phyloP scores from a whole-genome alignment of 2,888 invertebrate species.

The Hedya salicella region DNA sequence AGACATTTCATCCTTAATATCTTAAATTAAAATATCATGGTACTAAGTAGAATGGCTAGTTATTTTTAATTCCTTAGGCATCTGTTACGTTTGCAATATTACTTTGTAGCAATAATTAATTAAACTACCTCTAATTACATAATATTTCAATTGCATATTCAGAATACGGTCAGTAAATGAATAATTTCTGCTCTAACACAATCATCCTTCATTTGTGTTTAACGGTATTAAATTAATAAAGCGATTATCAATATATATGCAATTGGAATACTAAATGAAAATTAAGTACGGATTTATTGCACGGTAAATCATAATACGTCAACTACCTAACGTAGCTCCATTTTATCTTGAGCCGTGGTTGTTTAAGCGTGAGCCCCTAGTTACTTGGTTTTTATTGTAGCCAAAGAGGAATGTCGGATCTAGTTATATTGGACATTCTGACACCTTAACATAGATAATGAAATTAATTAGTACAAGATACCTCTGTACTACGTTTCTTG shows the following conservation, averaged over 20 bases:
- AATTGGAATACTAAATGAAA: slow-evolving; percentile 54
- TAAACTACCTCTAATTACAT: background rate
- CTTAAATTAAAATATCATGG: no score
- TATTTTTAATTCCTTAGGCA: no score
- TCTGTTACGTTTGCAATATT: no score
- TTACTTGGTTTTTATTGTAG: slow-evolving; percentile 2
- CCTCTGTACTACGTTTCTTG: slow-evolving; percentile 50
- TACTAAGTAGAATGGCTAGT: no score
- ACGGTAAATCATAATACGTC: slow-evolving; percentile 63
- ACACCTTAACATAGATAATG: slow-evolving; percentile 57
- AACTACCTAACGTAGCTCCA: slow-evolving; percentile 59
- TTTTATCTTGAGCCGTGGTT: slow-evolving; percentile 47
- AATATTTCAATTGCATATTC: slow-evolving; percentile 1
- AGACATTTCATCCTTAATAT: no score
- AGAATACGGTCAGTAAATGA: background rate
- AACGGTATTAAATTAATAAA: slow-evolving; percentile 45
- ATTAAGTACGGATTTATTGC: slow-evolving; percentile 58
- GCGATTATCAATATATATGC: slow-evolving; percentile 50
- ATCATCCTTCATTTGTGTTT: slow-evolving; percentile 27
- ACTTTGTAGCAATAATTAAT: background rate
- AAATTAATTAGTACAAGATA: slow-evolving; percentile 70
- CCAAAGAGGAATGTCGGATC: slow-evolving; percentile 43
- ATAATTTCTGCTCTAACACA: slow-evolving; percentile 21
- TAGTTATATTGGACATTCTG: slow-evolving; percentile 50
- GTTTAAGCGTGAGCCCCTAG: background rate